Base-by-base conservation (phyloP, 2,113 vertebrate genomes). In the Lutjanus erythropterus region DNA sequence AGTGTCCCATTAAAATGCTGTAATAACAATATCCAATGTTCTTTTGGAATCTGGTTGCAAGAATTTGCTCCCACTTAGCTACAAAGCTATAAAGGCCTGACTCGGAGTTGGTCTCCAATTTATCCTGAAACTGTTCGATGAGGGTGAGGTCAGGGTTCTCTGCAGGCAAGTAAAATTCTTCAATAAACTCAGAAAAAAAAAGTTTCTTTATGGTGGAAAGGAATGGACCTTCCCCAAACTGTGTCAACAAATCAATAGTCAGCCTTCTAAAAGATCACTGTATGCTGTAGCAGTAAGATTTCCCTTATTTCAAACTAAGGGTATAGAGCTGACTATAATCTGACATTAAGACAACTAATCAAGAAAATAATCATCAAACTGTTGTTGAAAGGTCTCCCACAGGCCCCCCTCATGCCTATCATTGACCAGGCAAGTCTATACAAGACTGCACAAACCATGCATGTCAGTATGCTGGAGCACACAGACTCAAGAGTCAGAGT, bases 31-130 rank as follows among this genome's bases (percentile, higher is more conserved):
- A n/a, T n/a, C n/a, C n/a, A n/a, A n/a, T n/a, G n/a, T n/a, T n/a
- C 35, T 35, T 35, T 35, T 7, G 33, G 33, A 39, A 44, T 29
- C 58, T 68, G 35, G 55, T 60, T 31, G 19, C 55, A 69, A 67
- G 66, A 49, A 81, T 75, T 61, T 67, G 12, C 58, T 66, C 67
- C 61, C 53, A 44, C 35, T 46, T 58, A 49, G 61, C 61, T 25
- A 60, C 52, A 62, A 49, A 64, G 78, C 61, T 53, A 72, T 81
- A 39, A 80, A 69, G 50, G 42, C 53, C 58, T 14, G 47, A 27
- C 61, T 79, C 23, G 0, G 39, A 53, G 52, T 44, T 46, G 46
- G 55, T 19, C 23, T 76, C 55, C 39, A 62, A n/a, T 47, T 89
- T 23, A 58, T 72, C 41, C 70, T 29, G 37, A 72, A 31, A 58